Percentiles rank a stretch among this genome's conserved stretches.
phyloP scores from a whole-genome alignment of 2,888 invertebrate species.

The Pachliopta kotzebuea region DNA sequence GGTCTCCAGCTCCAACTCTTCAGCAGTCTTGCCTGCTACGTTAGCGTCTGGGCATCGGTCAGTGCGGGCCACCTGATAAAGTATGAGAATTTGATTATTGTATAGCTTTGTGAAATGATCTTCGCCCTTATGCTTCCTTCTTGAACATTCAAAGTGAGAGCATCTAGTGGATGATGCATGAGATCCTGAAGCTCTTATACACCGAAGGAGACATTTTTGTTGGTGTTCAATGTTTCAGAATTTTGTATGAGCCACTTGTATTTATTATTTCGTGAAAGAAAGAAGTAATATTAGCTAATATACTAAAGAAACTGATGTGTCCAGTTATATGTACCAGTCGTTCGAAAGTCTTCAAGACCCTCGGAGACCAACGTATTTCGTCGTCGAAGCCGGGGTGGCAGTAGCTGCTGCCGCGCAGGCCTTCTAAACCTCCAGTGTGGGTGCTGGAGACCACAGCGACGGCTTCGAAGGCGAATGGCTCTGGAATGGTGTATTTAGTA shows the following conservation, averaged over 20 bases:
- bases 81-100: too few relatives aligned
- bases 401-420: slow-evolving; percentile 74
- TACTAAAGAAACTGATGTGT: too few relatives aligned
- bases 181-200: too few relatives aligned
- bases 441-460: slow-evolving; percentile 79
- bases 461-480: slow-evolving; percentile 77
- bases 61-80: slow-evolving; percentile 53
- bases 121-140: too few relatives aligned
- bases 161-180: too few relatives aligned
- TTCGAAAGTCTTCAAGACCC: slow-evolving; percentile 82
- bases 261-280: too few relatives aligned
- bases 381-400: slow-evolving; percentile 84
- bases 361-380: slow-evolving; percentile 79
- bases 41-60: slow-evolving; percentile 50
- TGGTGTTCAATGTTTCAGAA: too few relatives aligned
- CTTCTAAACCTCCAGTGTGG: slow-evolving; percentile 68
- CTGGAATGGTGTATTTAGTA: slow-evolving; percentile 44
- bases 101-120: too few relatives aligned
- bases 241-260: too few relatives aligned
- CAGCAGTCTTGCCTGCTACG: slow-evolving; percentile 55
- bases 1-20: slow-evolving; percentile 82
- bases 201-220: too few relatives aligned
- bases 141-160: too few relatives aligned
- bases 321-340: slow-evolving; percentile 45
- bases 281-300: too few relatives aligned